Base-by-base conservation (phyloP, 2,113 vertebrate genomes). In the Ochotona princeps region DNA sequence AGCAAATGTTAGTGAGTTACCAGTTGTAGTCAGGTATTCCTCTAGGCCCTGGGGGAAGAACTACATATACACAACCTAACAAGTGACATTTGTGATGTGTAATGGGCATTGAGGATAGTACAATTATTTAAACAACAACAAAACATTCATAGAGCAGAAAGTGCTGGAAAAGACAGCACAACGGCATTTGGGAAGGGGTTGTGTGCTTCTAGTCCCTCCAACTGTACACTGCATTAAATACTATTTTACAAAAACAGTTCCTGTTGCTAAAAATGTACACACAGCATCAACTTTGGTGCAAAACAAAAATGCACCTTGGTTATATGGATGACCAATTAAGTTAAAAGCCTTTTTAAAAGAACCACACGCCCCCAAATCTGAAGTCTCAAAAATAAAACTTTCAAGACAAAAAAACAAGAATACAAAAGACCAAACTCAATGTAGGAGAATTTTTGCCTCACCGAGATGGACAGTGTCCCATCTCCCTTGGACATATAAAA, bases 281-380 rank as follows among this genome's bases (percentile, higher is more conserved):
- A 84, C 6, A 92, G 72, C 67, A 88, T 89, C 92, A 91, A 93
- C 83, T 81, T 74, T 80, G 89, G 87, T 69, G 60, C 57, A 20
- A 10, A 80, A 26, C 30, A 92, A 92, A 87, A 91, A 93, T 76
- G 69, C 30, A 84, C 73, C 90, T 78, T 76, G n/a, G 67, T 72
- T 95, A 88, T 69, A 91, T 32, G 89, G 51, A 81, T 74, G 47
- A 49, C 67, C 83, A 89, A 87, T 44, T 75, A 89, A 30, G 72
- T 75, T 92, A 95, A 94, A 90, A 78, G 60, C 76, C 93, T 80
- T 94, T 95, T 94, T 81, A 92, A 96, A 49, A 88, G 35, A 89
- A 35, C 78, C 92, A 87, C 83, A 92, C 83, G 86, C 87, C 83
- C 78, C 83, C 63, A 32, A 91, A 20, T 84, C 88, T 90, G 75